Conservation (phyloP, 2,888 invertebrate species). For the Adelphocoris suturalis region DNA sequence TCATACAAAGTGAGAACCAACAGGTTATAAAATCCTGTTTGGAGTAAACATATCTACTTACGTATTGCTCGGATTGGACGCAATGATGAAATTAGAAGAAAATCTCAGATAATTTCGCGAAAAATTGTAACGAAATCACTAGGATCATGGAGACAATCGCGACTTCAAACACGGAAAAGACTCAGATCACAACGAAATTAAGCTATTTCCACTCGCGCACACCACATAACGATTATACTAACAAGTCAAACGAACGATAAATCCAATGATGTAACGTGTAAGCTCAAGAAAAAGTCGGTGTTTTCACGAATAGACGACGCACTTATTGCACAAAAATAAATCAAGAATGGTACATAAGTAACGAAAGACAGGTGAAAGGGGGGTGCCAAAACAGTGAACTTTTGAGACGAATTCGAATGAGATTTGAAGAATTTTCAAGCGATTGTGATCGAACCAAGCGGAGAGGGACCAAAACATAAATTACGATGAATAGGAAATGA, state of each 20-base stretch:
- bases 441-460: not conserved
- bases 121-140: not conserved
- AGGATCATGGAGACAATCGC: not conserved
- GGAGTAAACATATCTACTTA: constrained; percentile 41
- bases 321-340: constrained; percentile 61
- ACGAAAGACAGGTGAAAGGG: constrained; percentile 16
- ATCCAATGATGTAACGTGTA: not conserved
- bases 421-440: not conserved
- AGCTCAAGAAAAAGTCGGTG: not conserved
- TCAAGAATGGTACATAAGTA: constrained; percentile 27
- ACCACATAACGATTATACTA: not conserved
- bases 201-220: not conserved
- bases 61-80: constrained; percentile 64
- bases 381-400: constrained; percentile 40
- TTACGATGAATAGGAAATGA: not conserved
- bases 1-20: not conserved
- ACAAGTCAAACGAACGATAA: not conserved
- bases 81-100: constrained; percentile 54
- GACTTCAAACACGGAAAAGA: not conserved
- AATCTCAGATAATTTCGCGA: not conserved
- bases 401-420: not conserved
- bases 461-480: not conserved
- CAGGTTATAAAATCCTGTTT: not conserved
- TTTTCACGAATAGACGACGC: constrained; percentile 49
- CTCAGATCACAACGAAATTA: not conserved